phyloP scores from a whole-genome alignment of 2,888 invertebrate species.

The Mongoloraphidia duomilia region DNA sequence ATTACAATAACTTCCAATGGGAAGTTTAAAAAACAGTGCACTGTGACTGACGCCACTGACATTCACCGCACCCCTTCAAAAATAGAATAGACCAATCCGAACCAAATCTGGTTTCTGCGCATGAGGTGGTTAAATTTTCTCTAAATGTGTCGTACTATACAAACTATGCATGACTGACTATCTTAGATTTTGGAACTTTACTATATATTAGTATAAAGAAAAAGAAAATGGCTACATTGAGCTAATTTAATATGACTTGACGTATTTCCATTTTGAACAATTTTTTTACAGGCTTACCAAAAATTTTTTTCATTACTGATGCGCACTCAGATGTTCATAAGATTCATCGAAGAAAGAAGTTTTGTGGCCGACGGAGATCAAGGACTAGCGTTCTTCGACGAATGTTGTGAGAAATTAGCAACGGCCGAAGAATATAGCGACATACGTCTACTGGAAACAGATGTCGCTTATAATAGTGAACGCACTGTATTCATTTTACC shows the following conservation, averaged over 20 bases:
- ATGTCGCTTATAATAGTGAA: slow-evolving; percentile 67
- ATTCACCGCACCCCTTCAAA: too few relatives aligned
- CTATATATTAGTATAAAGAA: neutral
- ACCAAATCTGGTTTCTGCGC: too few relatives aligned
- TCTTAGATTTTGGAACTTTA: slow-evolving; percentile 17
- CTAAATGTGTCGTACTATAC: too few relatives aligned
- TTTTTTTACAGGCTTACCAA: slow-evolving; percentile 44
- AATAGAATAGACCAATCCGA: too few relatives aligned
- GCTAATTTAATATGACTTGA: neutral
- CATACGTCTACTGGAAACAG: slow-evolving; percentile 64
- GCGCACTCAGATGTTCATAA: slow-evolving; percentile 93
- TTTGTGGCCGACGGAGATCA: slow-evolving; percentile 98
- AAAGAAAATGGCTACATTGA: neutral
- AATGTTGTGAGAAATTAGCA: slow-evolving; percentile 74
- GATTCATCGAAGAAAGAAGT: slow-evolving; percentile 96
- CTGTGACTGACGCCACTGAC: too few relatives aligned
- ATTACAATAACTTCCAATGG: too few relatives aligned
- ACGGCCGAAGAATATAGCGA: slow-evolving; percentile 38
- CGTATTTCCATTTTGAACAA: too few relatives aligned
- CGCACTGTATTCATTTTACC: slow-evolving; percentile 90
- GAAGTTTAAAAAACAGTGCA: too few relatives aligned
- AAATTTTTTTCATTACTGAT: slow-evolving; percentile 82
- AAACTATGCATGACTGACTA: too few relatives aligned
- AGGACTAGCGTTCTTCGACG: slow-evolving; percentile 91
- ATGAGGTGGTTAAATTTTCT: too few relatives aligned